Evolutionary conservation across 1,140 invertebrate genomes (phyloP).

Genomic region (Phymorhynchus buccinoides): DNA sequence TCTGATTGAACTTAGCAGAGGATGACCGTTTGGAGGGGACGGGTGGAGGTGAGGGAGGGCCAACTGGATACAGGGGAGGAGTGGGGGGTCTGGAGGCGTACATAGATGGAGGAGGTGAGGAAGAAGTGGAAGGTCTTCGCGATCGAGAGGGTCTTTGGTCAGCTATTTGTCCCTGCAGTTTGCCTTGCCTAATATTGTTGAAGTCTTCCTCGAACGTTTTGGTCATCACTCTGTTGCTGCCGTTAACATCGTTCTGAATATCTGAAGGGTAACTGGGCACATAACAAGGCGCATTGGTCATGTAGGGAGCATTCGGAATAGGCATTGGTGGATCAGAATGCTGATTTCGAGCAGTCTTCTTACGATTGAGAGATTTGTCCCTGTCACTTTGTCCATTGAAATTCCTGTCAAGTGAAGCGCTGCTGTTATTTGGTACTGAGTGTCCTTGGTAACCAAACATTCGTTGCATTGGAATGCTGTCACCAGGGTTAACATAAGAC

Average conservation of each 20-base stretch:
- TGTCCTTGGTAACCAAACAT: background rate
- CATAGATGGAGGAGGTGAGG: background rate
- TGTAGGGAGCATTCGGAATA: background rate
- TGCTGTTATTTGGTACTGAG: background rate
- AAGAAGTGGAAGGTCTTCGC: background rate
- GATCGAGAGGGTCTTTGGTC: background rate
- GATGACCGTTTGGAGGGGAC: background rate
- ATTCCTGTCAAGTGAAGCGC: background rate
- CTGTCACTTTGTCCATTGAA: background rate
- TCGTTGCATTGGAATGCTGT: background rate
- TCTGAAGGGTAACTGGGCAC: background rate
- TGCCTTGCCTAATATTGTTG: background rate
- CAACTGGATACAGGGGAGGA: background rate
- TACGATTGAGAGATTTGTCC: background rate
- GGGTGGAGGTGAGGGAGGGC: background rate
- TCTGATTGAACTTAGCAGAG: background rate
- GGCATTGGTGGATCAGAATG: background rate
- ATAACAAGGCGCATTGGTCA: background rate
- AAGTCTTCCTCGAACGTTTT: background rate
- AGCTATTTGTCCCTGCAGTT: background rate
- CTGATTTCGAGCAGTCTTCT: background rate
- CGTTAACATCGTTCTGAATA: background rate
- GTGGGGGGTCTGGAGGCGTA: conserved; percentile 1
- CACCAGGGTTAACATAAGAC: background rate
- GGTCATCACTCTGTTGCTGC: background rate